These are phyloP conservation scores for Cyanoliseus patagonus DNA, from an alignment of 2,113 vertebrate genomes.

Conservation along the genomic window DNA sequence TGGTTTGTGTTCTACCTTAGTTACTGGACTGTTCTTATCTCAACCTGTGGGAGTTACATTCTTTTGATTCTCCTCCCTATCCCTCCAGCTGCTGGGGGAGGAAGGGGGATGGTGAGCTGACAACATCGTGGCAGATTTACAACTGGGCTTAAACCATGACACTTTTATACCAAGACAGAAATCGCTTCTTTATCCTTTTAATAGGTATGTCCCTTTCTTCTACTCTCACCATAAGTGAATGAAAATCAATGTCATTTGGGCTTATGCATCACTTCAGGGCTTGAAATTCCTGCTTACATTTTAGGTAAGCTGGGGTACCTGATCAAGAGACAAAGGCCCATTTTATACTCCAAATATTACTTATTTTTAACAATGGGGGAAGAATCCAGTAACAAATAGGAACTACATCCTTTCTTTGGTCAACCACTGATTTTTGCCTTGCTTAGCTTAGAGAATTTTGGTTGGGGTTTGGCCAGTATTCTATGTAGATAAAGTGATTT, in stretches of 20 bases:
- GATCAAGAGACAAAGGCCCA: neutral
- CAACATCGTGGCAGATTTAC: no score
- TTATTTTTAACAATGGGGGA: neutral
- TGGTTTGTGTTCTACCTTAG: no score
- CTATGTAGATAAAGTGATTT: neutral
- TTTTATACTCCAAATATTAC: neutral
- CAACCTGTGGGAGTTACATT: no score
- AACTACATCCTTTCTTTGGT: neutral
- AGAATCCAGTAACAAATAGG: neutral
- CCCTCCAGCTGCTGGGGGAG: no score
- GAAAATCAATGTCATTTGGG: neutral
- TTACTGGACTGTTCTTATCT: no score
- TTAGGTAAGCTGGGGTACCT: neutral
- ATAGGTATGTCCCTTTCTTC: neutral
- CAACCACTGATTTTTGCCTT: neutral
- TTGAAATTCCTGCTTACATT: neutral
- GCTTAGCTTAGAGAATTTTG: neutral
- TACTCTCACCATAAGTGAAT: neutral
- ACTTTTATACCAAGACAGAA: neutral
- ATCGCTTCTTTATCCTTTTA: neutral
- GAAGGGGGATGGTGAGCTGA: no score
- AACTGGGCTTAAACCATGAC: no score
- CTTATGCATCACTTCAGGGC: neutral
- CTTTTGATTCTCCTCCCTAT: no score
- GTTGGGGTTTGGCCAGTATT: neutral